Evolutionary conservation across 2,113 vertebrate species (phyloP), one percentile per base, ranked within the genome.

Genomic region (Catharus bicknelli): DNA sequence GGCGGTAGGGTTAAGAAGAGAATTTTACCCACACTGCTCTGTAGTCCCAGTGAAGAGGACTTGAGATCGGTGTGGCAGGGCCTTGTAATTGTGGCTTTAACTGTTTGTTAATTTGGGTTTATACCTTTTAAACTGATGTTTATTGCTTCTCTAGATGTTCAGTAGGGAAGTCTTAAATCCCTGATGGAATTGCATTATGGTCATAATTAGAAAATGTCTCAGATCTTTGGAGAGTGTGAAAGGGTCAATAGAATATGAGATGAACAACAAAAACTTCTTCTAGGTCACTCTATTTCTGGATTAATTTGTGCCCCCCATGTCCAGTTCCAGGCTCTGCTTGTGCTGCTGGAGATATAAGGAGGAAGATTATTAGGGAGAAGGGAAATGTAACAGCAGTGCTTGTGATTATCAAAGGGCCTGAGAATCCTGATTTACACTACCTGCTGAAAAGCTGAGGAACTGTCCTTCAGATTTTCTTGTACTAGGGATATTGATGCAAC

Each of bases 201-300:
- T 88, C 38, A 57, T 83, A 88, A 94, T 90, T 93, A 91, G 93
- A 95, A 96, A 96, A 94, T 54, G 40, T 68, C 69, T 95, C 5
- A 1, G 61, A 43, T 93, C 68, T 92, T 90, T 67, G 51, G 63
- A 66, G 63, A 81, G 5, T 70, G 34, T 83, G 84, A 84, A 90
- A 86, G 59, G 75, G 96, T 91, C 91, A 88, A 42, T 26, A 80
- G 54, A 70, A 32, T 81, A 83, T 16, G 73, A 73, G 53, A n/a
- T 38, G 45, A 90, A 66, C 34, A 75, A 30, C 15, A 63, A 40
- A 94, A 73, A 48, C 9, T 19, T 89, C 42, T 70, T 62, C 53
- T 57, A 57, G 29, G 25, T 82, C 15, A 32, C 27, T 3, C 12
- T 45, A 30, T 59, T 76, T 87, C 53, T 36, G 4, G 59, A 51